These are phyloP conservation scores for Cheilosia soror DNA, from an alignment of 2,888 invertebrate species.

Conservation along the genomic window DNA sequence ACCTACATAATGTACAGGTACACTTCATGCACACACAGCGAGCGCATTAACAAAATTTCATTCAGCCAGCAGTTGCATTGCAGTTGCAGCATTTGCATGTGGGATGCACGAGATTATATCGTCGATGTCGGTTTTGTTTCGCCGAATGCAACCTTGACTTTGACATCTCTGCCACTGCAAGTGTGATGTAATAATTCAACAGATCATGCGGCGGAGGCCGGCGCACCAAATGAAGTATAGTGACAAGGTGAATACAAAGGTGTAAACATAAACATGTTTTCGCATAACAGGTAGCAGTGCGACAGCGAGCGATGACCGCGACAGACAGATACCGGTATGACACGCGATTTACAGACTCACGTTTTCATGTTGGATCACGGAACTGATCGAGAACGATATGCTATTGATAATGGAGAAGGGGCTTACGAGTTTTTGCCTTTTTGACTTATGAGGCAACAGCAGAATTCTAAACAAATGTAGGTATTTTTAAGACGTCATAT, in stretches of 20 bases:
- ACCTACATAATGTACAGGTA: not conserved
- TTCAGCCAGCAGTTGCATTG: slow-evolving; percentile 34
- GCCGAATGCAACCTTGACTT: slow-evolving; percentile 65
- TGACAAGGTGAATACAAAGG: slow-evolving; percentile 51
- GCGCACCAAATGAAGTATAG: not conserved
- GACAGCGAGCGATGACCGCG: slow-evolving; percentile 14
- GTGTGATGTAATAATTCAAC: slow-evolving; percentile 66
- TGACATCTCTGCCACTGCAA: slow-evolving; percentile 49
- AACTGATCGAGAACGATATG: too few relatives aligned
- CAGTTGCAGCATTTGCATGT: slow-evolving; percentile 35
- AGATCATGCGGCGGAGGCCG: slow-evolving; percentile 45
- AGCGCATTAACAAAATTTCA: slow-evolving; percentile 52
- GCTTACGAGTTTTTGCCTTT: too few relatives aligned
- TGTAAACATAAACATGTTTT: slow-evolving; percentile 55
- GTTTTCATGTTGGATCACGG: not conserved
- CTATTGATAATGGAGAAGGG: too few relatives aligned
- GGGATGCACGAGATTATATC: slow-evolving; percentile 40
- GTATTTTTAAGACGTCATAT: too few relatives aligned
- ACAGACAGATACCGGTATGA: slow-evolving; percentile 3
- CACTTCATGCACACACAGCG: not conserved
- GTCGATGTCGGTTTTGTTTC: slow-evolving; percentile 26
- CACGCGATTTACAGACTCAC: slow-evolving; percentile 9
- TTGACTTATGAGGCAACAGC: too few relatives aligned
- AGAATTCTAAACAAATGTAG: too few relatives aligned
- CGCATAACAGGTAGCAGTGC: slow-evolving; percentile 20